Evolutionary conservation across 1,140 invertebrate species (phyloP), one percentile per base, ranked within the genome.

Genomic region (Drosophila lacertosa): DNA sequence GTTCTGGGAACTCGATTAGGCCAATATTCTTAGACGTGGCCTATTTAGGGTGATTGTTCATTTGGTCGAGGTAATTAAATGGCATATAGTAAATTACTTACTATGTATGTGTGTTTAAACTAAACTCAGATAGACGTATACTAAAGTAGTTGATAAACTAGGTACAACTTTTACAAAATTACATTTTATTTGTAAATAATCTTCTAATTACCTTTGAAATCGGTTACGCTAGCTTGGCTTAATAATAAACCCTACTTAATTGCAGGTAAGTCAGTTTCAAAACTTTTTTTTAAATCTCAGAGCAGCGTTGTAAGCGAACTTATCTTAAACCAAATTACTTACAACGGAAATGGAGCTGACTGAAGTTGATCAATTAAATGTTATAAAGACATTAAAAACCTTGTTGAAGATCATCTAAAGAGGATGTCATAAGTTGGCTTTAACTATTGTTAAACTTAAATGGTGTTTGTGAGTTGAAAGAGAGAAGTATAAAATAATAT

Each of bases 221-320:
- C 29, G 42, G 73, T 77, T 78, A 74, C 78, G 78, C 51, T 77
- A 67, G 65, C 74, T 62, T 77, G 11, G 24, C 18, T 63, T 22
- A 77, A 74, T 62, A 74, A 74, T 73, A 63, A 74, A 47, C 37
- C 33, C 10, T n/a, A 29, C 20, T 24, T 75, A 83, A 74, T 77
- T 68, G 58, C 45, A 44, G 62, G 11, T 33, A 39, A 39, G 47
- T 0, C 9, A 20, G 5, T 3, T 20, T 29, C 18, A 32, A n/a
- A 4, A 3, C 18, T 37, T 16, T 10, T 10, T 20, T 11, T 45
- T 13, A 42, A 50, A 16, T 64, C 45, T 15, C 39, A 73, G 13
- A 35, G 22, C 5, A 7, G 6, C 39, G 59, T 13, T 51, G 29
- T n/a, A 33, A 18, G 3, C 13, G 15, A 5, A 50, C 4, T 63